phyloP scores from a whole-genome alignment of 1,140 invertebrate genomes.

The Drosophila lowei region DNA sequence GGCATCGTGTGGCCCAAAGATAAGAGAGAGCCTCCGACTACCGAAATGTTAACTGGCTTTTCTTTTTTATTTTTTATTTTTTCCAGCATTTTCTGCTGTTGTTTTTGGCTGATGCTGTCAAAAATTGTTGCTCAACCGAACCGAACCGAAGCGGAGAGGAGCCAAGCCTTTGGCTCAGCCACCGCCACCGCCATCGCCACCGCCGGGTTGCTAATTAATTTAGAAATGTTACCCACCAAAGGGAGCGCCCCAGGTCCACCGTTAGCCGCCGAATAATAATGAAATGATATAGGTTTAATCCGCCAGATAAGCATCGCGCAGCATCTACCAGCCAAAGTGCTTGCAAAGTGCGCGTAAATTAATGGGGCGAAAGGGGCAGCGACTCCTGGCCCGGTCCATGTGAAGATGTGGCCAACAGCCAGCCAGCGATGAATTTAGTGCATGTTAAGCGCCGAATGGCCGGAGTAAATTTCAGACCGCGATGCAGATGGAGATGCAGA shows the following conservation, averaged over 20 bases:
- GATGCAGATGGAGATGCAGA: too few species aligned
- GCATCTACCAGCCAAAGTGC: constrained; percentile 41
- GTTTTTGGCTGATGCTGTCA: constrained; percentile 66
- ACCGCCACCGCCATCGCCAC: constrained; percentile 1
- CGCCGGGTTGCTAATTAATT: constrained; percentile 69
- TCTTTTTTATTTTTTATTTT: constrained; percentile 12
- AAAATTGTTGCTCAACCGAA: constrained; percentile 64
- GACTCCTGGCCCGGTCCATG: constrained; percentile 31
- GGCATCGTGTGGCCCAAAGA: constrained; percentile 68
- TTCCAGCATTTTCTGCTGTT: constrained; percentile 16
- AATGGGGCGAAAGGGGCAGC: constrained; percentile 48
- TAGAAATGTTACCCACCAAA: constrained; percentile 68
- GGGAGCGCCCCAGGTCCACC: constrained; percentile 56
- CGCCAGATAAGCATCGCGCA: constrained; percentile 61
- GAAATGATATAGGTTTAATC: constrained; percentile 61
- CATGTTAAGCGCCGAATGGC: constrained; percentile 60
- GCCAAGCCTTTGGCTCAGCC: constrained; percentile 59
- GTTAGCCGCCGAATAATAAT: constrained; percentile 49
- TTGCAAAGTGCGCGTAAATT: constrained; percentile 73
- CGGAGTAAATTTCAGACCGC: constrained; percentile 61
- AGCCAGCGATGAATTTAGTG: constrained; percentile 56
- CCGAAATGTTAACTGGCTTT: constrained; percentile 75
- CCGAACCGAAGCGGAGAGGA: constrained; percentile 2
- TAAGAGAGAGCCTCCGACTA: constrained; percentile 65
- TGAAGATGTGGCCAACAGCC: constrained; percentile 25